Evolutionary conservation across 35 echinoderm and acorn worm genomes (phyloP).

Genomic region (Apostichopus parvimensis): DNA sequence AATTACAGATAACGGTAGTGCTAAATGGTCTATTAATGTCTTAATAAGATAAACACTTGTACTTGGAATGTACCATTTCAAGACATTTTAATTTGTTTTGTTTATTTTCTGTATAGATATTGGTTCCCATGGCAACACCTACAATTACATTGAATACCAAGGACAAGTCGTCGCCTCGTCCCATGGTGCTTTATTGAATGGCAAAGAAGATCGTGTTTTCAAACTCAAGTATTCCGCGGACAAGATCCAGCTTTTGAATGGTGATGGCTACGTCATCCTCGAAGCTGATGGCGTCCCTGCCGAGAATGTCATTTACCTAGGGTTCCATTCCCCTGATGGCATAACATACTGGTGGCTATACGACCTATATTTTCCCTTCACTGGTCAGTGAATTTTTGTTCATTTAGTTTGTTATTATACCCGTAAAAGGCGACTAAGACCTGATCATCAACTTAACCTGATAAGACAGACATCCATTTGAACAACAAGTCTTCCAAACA

Average conservation of each 20-base stretch:
- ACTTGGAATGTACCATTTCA: too few species aligned
- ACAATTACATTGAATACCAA: neutral
- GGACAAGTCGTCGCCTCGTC: neutral
- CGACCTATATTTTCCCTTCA: neutral
- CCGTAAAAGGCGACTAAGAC: too few species aligned
- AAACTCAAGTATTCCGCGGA: neutral
- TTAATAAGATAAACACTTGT: too few species aligned
- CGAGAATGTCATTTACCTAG: neutral
- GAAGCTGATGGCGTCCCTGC: neutral
- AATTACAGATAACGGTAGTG: too few species aligned
- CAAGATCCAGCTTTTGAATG: neutral
- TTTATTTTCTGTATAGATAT: neutral
- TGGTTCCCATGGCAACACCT: neutral
- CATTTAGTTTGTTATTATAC: too few species aligned
- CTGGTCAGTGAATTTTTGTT: neutral
- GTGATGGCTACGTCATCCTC: neutral
- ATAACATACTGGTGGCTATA: constrained; percentile 1
- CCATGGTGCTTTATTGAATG: neutral
- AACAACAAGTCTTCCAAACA: too few species aligned
- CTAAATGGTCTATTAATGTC: too few species aligned
- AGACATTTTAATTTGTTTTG: neutral
- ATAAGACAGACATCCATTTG: too few species aligned
- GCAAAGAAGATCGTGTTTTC: neutral
- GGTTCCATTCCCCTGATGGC: constrained; percentile 15
- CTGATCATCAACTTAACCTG: too few species aligned